Percentiles rank a stretch among this genome's conserved stretches.
These are phyloP conservation scores for Pangasius djambal DNA, from an alignment of 2,797 vertebrate genomes.

Conservation along the genomic window DNA sequence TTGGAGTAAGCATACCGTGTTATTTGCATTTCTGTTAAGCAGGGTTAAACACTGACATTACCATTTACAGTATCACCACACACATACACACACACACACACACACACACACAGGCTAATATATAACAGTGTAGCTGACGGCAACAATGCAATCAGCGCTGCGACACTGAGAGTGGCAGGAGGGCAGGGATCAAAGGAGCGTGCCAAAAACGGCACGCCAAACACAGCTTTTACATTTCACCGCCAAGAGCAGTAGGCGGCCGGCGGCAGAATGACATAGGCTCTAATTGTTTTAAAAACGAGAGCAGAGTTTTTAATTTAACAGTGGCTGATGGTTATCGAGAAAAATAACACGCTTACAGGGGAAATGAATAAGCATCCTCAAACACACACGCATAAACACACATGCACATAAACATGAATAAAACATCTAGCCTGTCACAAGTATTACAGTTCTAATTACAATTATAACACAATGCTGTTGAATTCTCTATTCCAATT, in stretches of 20 bases:
- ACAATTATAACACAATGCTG: neutral
- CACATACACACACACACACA: slow-evolving; percentile 43
- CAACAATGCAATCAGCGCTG: slow-evolving; percentile 60
- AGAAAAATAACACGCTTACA: slow-evolving; percentile 58
- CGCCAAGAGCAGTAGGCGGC: slow-evolving; percentile 45
- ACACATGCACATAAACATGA: neutral
- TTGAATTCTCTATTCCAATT: neutral
- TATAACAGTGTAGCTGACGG: slow-evolving; percentile 58
- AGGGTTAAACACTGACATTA: slow-evolving; percentile 61
- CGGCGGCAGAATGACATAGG: slow-evolving; percentile 41
- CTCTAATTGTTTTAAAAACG: slow-evolving; percentile 53
- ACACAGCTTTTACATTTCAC: slow-evolving; percentile 51
- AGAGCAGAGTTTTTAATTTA: slow-evolving; percentile 44
- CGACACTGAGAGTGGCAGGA: slow-evolving; percentile 53
- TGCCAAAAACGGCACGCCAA: slow-evolving; percentile 56
- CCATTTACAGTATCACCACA: slow-evolving; percentile 45
- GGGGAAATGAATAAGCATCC: slow-evolving; percentile 33
- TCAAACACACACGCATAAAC: slow-evolving; percentile 18
- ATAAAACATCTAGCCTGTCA: neutral
- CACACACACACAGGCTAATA: slow-evolving; percentile 44
- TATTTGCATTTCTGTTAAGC: slow-evolving; percentile 67
- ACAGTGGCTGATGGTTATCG: slow-evolving; percentile 42
- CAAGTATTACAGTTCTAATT: neutral
- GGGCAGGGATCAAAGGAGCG: slow-evolving; percentile 66
- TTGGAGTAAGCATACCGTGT: slow-evolving; percentile 47